These are phyloP conservation scores for Eupithecia pulchellata DNA, from an alignment of 2,888 invertebrate species.

Conservation along the genomic window DNA sequence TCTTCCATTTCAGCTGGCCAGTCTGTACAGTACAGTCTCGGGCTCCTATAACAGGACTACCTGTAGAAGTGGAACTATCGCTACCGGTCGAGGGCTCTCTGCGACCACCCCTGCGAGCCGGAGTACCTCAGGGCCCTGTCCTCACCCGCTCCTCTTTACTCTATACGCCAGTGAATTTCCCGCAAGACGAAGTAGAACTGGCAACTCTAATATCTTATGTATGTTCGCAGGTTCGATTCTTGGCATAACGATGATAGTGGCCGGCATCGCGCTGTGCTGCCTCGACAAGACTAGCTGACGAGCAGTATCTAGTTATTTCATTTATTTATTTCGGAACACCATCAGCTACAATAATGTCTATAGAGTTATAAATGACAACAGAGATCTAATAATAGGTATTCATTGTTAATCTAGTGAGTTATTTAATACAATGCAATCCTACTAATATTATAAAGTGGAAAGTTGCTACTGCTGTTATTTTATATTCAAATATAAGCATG, in stretches of 20 bases:
- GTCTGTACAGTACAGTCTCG: too few relatives aligned
- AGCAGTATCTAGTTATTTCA: too few relatives aligned
- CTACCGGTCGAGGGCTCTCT: neutral
- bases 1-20: neutral
- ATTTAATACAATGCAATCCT: neutral
- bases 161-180: neutral
- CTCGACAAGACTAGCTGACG: conserved; percentile 75
- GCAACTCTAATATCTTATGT: neutral
- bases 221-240: conserved; percentile 81
- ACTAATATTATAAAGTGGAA: too few relatives aligned
- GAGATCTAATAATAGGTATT: too few relatives aligned
- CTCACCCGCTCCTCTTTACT: neutral
- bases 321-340: too few relatives aligned
- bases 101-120: neutral
- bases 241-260: conserved; percentile 85
- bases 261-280: conserved; percentile 87
- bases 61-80: neutral
- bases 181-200: neutral
- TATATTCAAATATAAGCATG: too few relatives aligned
- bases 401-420: neutral
- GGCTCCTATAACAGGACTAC: neutral
- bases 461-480: neutral
- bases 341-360: too few relatives aligned
- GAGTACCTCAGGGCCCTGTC: neutral
- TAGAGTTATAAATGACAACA: too few relatives aligned